These are phyloP conservation scores for Microctenopoma stevenorrisi DNA, from an alignment of 2,797 vertebrate genomes.

Conservation along the genomic window DNA sequence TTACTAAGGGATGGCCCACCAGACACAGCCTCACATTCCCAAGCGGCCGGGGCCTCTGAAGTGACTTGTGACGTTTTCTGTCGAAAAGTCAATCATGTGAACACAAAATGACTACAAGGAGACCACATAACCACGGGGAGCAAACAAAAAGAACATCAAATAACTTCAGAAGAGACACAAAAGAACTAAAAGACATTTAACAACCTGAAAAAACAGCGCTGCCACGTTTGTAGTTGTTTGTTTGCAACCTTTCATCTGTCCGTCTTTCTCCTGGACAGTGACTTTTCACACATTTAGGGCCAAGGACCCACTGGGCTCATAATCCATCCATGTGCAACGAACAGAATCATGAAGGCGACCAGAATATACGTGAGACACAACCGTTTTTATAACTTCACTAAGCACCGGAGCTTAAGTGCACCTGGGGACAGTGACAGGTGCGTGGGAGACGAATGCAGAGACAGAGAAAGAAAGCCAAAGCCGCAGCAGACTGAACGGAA, in stretches of 20 bases:
- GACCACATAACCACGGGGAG: neutral
- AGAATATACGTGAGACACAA: neutral
- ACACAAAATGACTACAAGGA: neutral
- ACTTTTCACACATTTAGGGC: neutral
- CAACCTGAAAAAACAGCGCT: neutral
- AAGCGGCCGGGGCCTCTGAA: neutral
- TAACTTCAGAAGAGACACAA: no score
- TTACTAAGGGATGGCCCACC: neutral
- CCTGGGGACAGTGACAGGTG: slow-evolving; percentile 8
- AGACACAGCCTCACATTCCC: neutral
- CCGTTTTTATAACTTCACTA: neutral
- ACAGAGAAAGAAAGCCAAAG: neutral
- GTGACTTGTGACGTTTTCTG: neutral
- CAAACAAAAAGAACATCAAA: neutral
- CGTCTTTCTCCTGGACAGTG: neutral
- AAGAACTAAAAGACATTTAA: neutral
- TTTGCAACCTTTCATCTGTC: neutral
- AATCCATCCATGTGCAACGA: neutral
- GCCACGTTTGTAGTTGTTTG: neutral
- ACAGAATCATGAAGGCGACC: neutral
- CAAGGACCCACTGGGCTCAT: neutral
- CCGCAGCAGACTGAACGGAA: slow-evolving; percentile 5
- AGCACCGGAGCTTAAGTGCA: slow-evolving; percentile 4
- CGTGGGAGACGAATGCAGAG: neutral
- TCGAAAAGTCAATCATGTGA: neutral